Percentiles rank a stretch among this genome's conserved stretches.
Conservation (phyloP, 2,888 invertebrate genomes). For the Julus scandinavius region DNA sequence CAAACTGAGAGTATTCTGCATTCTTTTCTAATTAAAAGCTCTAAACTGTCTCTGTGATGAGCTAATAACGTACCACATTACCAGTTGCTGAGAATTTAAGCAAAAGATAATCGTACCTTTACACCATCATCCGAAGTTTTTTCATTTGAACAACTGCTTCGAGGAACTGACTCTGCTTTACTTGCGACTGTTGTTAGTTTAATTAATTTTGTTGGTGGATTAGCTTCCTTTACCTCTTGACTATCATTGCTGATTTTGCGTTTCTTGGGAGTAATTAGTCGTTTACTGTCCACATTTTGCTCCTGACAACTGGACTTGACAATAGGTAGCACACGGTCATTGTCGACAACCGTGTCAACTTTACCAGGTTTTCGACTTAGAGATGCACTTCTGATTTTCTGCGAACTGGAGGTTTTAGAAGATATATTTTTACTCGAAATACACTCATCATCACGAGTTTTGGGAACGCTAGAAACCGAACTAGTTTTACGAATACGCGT, state of each 20-base stretch:
- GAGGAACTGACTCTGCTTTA: not conserved
- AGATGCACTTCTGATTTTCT: not conserved
- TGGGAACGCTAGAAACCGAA: not conserved
- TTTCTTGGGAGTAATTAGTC: not conserved
- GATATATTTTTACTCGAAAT: not conserved
- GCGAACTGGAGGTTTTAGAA: not conserved
- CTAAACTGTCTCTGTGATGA: no score
- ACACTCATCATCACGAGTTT: not conserved
- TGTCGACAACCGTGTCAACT: not conserved
- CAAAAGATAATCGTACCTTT: not conserved
- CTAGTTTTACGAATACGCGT: not conserved
- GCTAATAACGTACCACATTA: no score
- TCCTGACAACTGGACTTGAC: not conserved
- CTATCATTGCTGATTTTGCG: not conserved
- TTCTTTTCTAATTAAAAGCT: no score
- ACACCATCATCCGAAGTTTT: not conserved
- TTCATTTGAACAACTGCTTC: not conserved
- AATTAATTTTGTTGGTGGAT: not conserved
- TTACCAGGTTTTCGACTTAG: not conserved
- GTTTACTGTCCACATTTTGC: not conserved
- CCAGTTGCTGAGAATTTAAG: no score
- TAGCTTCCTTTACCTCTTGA: constrained; percentile 11
- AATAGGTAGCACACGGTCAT: not conserved
- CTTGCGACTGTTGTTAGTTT: not conserved
- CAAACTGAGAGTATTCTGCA: no score